Conservation (phyloP, 2,797 vertebrate species). For the Menidia menidia region DNA sequence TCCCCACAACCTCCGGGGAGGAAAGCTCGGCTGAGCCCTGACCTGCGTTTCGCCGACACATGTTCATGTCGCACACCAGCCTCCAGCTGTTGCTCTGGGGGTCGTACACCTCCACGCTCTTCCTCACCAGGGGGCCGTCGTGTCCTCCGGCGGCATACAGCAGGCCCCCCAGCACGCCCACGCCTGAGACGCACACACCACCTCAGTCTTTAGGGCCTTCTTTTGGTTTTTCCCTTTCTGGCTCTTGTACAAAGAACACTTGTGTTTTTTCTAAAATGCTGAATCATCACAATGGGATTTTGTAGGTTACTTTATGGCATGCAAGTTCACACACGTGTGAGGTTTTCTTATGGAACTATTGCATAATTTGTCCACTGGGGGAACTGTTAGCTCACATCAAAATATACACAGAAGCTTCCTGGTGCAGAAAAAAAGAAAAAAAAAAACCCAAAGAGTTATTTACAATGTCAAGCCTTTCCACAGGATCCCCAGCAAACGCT, state of each 20-base stretch:
- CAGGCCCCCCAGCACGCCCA: constrained; percentile 91
- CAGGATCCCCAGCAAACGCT: no score
- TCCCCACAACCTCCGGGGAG: no score
- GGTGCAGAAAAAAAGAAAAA: no score
- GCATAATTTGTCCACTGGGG: constrained; percentile 20
- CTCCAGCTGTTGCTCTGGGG: constrained; percentile 91
- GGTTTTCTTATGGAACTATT: not conserved
- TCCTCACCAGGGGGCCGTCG: constrained; percentile 94
- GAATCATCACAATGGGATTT: no score
- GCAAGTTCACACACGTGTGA: no score
- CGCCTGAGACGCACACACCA: constrained; percentile 80
- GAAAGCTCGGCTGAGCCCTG: constrained; percentile 20
- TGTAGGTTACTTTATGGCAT: no score
- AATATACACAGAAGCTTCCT: not conserved
- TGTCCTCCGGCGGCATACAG: constrained; percentile 96
- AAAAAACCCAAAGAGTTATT: no score
- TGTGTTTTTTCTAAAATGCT: no score
- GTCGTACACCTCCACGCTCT: constrained; percentile 95
- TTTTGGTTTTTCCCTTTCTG: no score
- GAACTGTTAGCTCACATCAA: not conserved
- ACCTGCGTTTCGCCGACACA: constrained; percentile 98
- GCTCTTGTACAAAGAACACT: no score
- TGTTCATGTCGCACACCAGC: constrained; percentile 97
- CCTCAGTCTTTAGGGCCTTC: no score
- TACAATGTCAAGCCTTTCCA: no score